A percentile compares a stretch with the other conserved stretches of the same genome.
phyloP scores from a whole-genome alignment of 2,888 invertebrate species.

The Ormia ochracea region DNA sequence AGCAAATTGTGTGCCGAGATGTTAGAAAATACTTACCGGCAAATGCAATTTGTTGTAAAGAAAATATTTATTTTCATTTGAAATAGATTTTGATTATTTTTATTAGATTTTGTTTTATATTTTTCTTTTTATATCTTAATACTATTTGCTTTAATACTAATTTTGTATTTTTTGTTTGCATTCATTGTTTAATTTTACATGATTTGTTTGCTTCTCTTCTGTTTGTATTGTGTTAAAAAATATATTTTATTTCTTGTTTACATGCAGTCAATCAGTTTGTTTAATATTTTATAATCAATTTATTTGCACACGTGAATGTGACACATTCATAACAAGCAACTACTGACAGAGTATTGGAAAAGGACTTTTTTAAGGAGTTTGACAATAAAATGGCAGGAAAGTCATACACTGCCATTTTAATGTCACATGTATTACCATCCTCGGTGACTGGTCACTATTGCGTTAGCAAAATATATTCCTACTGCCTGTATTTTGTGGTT shows the following conservation, averaged over 20 bases:
- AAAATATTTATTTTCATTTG: background rate
- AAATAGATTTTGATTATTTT: slow-evolving; percentile 37
- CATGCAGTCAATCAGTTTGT: background rate
- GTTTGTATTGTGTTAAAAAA: slow-evolving; percentile 56
- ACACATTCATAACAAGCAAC: too few species aligned
- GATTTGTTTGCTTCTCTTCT: slow-evolving; percentile 4
- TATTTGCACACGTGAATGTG: background rate
- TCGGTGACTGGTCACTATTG: too few species aligned
- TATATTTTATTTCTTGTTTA: slow-evolving; percentile 40
- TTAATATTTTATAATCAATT: background rate
- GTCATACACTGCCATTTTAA: too few species aligned
- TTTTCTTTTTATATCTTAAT: too few species aligned
- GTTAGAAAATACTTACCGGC: too few species aligned
- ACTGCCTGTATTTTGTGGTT: too few species aligned
- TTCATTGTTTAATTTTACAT: slow-evolving; percentile 22
- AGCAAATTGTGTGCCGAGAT: too few species aligned
- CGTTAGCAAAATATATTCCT: too few species aligned
- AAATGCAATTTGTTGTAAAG: background rate
- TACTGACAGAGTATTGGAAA: too few species aligned
- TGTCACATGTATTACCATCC: too few species aligned
- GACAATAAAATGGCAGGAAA: too few species aligned
- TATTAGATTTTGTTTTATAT: slow-evolving; percentile 14
- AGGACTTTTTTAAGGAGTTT: too few species aligned
- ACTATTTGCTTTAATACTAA: slow-evolving; percentile 21
- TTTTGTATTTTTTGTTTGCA: background rate